A percentile compares a stretch with the other conserved stretches of the same genome.
Evolutionary conservation across 2,888 invertebrate species (phyloP).

Genomic region (Drosophila sordidula): DNA sequence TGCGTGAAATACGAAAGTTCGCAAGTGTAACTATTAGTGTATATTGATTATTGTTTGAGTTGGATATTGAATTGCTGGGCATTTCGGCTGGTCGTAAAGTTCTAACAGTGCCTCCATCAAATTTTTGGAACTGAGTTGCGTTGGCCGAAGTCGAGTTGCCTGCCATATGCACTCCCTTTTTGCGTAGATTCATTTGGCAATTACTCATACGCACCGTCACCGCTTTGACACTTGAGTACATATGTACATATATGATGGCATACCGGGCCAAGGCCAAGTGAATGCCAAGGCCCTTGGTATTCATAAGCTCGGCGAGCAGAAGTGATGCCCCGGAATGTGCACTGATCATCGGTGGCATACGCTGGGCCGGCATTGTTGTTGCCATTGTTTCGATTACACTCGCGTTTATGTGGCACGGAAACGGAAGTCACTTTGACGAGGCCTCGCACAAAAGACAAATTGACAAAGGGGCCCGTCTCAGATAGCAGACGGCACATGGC

Average conservation of each 20-base stretch:
- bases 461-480: constrained; percentile 23
- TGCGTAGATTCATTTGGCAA: constrained; percentile 27
- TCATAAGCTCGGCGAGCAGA: constrained; percentile 9
- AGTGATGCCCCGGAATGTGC: constrained; percentile 35
- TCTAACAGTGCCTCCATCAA: no score
- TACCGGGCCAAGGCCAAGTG: neutral
- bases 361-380: neutral
- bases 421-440: constrained; percentile 37
- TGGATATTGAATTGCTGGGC: neutral
- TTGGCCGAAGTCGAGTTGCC: no score
- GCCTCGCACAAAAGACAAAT: constrained; percentile 26
- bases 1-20: neutral
- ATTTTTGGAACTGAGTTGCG: no score
- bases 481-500: neutral
- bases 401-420: constrained; percentile 19
- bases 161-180: neutral
- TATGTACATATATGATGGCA: neutral
- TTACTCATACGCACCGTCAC: constrained; percentile 59
- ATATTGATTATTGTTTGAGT: neutral
- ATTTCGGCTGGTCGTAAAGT: neutral
- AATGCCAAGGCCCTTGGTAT: neutral
- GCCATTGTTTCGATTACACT: constrained; percentile 24
- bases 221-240: constrained; percentile 25
- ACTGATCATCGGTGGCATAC: constrained; percentile 31
- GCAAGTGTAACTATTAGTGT: neutral